Evolutionary conservation across 2,113 vertebrate genomes (phyloP), one percentile per base, ranked within the genome.

Genomic region (Pagrus major): DNA sequence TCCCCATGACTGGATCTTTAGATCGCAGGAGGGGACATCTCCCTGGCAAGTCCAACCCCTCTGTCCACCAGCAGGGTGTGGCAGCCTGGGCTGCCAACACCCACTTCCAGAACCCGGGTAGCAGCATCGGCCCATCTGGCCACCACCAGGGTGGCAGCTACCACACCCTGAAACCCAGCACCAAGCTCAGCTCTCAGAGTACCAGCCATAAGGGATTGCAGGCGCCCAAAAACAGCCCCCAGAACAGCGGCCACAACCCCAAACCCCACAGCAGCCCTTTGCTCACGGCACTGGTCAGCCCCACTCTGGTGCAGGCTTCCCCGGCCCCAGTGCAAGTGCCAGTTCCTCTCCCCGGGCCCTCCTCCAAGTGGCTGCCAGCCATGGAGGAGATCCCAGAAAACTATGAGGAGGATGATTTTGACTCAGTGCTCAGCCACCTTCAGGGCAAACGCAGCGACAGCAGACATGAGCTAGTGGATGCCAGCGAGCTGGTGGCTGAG

Each of bases 351-450:
- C 80, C 88, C 0, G 91, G 86, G 8, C 96, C 96, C 3, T 94
- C 96, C 2, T 96, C 96, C 6, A 99, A 99, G 27, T 99, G 98
- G 98, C 94, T 99, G 74, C 98, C 98, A 0, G 98, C 98, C 84
- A 99, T 99, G 98, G 98, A 99, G 93, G 98, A 99, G 90, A 99
- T 99, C 86, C 98, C 98, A 0, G 98, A 99, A 83, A 99, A 99
- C 77, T 98, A 97, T 0, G 98, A 99, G 74, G 98, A 99, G 82
- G 98, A 99, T 21, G 98, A 99, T 75, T 97, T 99, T 76, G 98
- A 99, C 89, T 98, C 96, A 0, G 96, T 98, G 70, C 97, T 98
- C 63, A 94, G 95, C 78, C 98, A 99, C 87, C 95, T 99, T n/a
- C 96, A 93, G 0, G 94, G 92, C 39, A 95, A 94, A 52, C 93